Evolutionary conservation across 2,113 vertebrate species (phyloP).

Genomic region (Kryptolebias marmoratus): DNA sequence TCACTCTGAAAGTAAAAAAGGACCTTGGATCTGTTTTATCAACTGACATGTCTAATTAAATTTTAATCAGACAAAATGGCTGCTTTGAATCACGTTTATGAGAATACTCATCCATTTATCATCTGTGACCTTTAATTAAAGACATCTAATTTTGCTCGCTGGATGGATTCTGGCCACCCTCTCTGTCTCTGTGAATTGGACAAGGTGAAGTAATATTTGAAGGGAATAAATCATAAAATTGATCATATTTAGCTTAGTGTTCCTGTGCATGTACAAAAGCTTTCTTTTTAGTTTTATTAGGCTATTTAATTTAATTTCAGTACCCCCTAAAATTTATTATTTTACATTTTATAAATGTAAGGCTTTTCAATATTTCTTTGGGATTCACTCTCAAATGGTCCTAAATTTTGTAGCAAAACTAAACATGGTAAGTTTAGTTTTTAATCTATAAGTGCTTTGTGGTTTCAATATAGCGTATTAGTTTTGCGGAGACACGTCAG

Average conservation of each 20-base stretch:
- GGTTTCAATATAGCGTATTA: too few relatives aligned
- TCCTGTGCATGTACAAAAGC: neutral
- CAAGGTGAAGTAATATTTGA: neutral
- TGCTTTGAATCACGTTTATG: constrained; percentile 13
- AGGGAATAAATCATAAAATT: neutral
- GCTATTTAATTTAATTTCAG: neutral
- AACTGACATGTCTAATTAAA: neutral
- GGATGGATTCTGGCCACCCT: neutral
- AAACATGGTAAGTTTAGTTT: neutral
- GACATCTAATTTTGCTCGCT: constrained; percentile 12
- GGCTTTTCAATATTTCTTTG: neutral
- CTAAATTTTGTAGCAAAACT: neutral
- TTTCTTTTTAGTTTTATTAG: neutral
- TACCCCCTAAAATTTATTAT: too few relatives aligned
- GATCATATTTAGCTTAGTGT: neutral
- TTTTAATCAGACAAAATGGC: constrained; percentile 4
- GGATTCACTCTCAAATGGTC: too few relatives aligned
- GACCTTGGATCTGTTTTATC: neutral
- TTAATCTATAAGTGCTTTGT: neutral
- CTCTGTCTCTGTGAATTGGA: neutral
- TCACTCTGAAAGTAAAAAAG: neutral
- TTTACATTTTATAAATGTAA: neutral
- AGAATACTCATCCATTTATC: constrained; percentile 3
- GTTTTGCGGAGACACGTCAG: too few relatives aligned
- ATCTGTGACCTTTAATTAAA: constrained; percentile 10